Base-by-base conservation (phyloP, 2,888 invertebrate species). In the Lithophane semibrunnea region DNA sequence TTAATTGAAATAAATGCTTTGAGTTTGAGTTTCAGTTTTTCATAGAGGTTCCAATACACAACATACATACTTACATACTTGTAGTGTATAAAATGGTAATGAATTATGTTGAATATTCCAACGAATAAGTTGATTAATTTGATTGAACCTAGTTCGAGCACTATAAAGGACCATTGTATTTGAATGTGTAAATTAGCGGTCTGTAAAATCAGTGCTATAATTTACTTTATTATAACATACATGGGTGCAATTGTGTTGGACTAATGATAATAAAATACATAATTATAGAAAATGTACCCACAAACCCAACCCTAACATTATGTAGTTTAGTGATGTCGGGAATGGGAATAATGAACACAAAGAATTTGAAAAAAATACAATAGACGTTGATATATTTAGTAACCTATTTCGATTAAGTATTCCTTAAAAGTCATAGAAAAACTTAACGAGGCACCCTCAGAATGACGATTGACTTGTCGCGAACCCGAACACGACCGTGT, bases 91-190 rank as follows among this genome's bases (percentile, higher is more conserved):
- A 67, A 8, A 58, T 75, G 49, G 80, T 80, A 75, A 81, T 73
- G 54, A 79, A 85, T 67, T 79, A 79, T 77, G 75, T 84, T 69
- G 78, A 86, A 82, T 79, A 80, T 81, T 64, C 9, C 44, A 67
- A 82, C 82, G 79, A 82, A 79, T 86, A 86, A 84, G 79, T 88
- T 83, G 71, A 88, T 88, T 86, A 84, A 83, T 86, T 80, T 80
- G 71, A 85, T 80, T 82, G 68, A 64, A 76, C 29, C 80, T 80
- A 76, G 61, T 73, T 58, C 13, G 37, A 64, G n/a, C 63, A 42
- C 3, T 58, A 18, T 54, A 60, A 13, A 68, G 56, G 61, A 54
- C 79, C 49, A 79, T 83, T 79, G 69, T 73, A 75, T 72, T 69
- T 73, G 71, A 77, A 71, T 86, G 71, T 78, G 61, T 73, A 63